Conservation (phyloP, 1,140 invertebrate genomes). For the Drosophila obscura region DNA sequence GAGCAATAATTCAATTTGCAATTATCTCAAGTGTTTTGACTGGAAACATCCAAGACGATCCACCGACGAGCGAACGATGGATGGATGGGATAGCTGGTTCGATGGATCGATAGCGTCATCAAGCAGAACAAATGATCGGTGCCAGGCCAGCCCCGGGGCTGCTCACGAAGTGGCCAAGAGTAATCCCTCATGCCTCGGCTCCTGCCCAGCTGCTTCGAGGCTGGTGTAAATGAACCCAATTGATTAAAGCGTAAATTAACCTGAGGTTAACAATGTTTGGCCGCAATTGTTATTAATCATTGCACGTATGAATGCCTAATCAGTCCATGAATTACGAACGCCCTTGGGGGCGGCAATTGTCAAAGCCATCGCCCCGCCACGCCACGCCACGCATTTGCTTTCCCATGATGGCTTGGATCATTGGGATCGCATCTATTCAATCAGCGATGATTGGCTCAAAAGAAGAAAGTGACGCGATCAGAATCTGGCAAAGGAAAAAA, state of each 20-base stretch:
- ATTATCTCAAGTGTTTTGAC: conserved; percentile 81
- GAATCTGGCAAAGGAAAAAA: conserved; percentile 39
- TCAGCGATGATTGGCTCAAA: conserved; percentile 76
- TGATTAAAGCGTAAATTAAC: conserved; percentile 83
- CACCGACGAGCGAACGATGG: conserved; percentile 14
- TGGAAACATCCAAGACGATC: conserved; percentile 47
- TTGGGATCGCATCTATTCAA: conserved; percentile 61
- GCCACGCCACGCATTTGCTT: conserved; percentile 33
- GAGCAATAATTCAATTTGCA: conserved; percentile 82
- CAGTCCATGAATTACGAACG: conserved; percentile 73
- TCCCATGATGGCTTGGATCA: conserved; percentile 45
- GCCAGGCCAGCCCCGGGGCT: conserved; percentile 31
- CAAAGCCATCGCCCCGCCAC: conserved; percentile 53
- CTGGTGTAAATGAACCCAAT: conserved; percentile 81
- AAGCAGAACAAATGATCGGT: conserved; percentile 73
- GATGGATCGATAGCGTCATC: conserved; percentile 52
- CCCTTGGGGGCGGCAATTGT: conserved; percentile 65
- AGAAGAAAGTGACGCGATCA: conserved; percentile 53
- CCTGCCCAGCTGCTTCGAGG: not conserved
- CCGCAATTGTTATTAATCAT: conserved; percentile 79
- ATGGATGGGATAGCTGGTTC: conserved; percentile 9
- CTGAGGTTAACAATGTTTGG: conserved; percentile 80
- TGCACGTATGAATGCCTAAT: conserved; percentile 79
- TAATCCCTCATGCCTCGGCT: not conserved
- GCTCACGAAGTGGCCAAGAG: conserved; percentile 41